Evolutionary conservation across 1,140 invertebrate species (phyloP).

Genomic region (Macrotrachela quadricornifera): DNA sequence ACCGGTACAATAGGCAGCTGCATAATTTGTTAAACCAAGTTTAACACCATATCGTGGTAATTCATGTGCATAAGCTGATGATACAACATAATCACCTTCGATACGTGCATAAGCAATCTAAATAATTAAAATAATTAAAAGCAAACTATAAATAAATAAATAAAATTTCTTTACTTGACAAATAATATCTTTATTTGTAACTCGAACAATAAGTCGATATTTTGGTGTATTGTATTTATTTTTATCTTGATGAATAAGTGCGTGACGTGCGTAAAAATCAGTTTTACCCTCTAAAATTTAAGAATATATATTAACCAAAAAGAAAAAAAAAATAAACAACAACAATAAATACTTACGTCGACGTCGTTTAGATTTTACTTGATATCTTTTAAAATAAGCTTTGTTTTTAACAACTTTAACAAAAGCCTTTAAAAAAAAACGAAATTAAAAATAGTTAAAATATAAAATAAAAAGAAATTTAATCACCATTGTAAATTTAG

Average conservation of each 20-base stretch:
- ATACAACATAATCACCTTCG: conserved; percentile 81
- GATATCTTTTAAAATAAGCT: conserved; percentile 97
- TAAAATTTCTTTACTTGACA: conserved; percentile 50
- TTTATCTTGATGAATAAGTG: conserved; percentile 89
- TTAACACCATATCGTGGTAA: conserved; percentile 45
- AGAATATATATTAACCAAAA: too few species aligned
- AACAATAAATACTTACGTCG: conserved; percentile 19
- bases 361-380: conserved; percentile 44
- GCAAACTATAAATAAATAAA: too few species aligned
- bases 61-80: conserved; percentile 90
- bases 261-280: conserved; percentile 92
- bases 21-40: conserved; percentile 94
- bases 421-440: conserved; percentile 54
- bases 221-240: conserved; percentile 99
- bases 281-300: conserved; percentile 71
- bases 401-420: conserved; percentile 99
- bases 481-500: too few species aligned
- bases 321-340: too few species aligned
- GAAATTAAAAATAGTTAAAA: too few species aligned
- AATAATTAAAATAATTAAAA: conserved; percentile 11
- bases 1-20: conserved; percentile 95
- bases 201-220: conserved; percentile 86
- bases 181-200: conserved; percentile 91
- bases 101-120: conserved; percentile 89
- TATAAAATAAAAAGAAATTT: too few species aligned